Evolutionary conservation across 2,888 invertebrate species (phyloP).

Genomic region (Lasioglossum marginatum): DNA sequence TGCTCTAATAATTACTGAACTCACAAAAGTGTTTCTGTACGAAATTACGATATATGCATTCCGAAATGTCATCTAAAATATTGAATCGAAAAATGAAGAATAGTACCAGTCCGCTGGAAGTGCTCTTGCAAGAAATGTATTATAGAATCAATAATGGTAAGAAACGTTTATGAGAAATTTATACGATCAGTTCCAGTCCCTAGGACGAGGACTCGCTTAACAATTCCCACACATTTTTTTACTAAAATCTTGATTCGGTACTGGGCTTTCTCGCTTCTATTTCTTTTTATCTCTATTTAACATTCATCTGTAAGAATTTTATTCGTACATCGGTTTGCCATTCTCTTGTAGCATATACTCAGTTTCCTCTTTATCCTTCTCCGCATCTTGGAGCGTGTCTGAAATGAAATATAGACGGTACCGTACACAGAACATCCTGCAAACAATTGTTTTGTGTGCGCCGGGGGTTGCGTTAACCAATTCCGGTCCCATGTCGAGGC

Average conservation of each 20-base stretch:
- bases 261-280: background rate
- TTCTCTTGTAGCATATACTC: slow-evolving; percentile 81
- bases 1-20: background rate
- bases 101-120: background rate
- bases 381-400: slow-evolving; percentile 82
- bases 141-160: slow-evolving; percentile 19
- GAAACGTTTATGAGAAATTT: slow-evolving; percentile 29
- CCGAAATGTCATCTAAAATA: background rate
- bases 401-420: slow-evolving; percentile 71
- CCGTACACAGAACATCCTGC: slow-evolving; percentile 56
- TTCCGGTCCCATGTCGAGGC: background rate
- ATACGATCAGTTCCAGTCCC: slow-evolving; percentile 42
- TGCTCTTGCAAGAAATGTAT: slow-evolving; percentile 21
- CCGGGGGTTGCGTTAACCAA: background rate
- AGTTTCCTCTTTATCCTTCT: slow-evolving; percentile 81
- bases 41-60: background rate
- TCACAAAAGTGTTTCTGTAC: background rate
- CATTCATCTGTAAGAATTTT: slow-evolving; percentile 56
- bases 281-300: slow-evolving; percentile 29
- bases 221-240: slow-evolving; percentile 19
- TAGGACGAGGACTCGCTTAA: slow-evolving; percentile 29
- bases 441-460: slow-evolving; percentile 27
- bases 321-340: slow-evolving; percentile 82
- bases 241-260: slow-evolving; percentile 42
- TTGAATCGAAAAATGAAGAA: background rate